phyloP scores from a whole-genome alignment of 1,140 invertebrate species.

The Panagrolaimus sp. region DNA sequence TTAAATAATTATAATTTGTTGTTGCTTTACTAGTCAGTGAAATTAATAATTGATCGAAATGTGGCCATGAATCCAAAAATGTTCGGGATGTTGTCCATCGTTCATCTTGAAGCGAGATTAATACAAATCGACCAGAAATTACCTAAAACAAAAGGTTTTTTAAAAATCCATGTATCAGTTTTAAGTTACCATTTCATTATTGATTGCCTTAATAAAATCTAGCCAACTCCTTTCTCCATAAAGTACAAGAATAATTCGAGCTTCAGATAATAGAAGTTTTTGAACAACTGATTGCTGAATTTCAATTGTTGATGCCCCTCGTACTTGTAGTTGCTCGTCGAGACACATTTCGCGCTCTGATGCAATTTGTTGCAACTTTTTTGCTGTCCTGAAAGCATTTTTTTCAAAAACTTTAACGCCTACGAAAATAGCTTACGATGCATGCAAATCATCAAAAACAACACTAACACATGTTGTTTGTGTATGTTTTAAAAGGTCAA shows the following conservation, averaged over 20 bases:
- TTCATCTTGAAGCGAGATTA: constrained; percentile 31
- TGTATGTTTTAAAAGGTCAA: constrained; percentile 34
- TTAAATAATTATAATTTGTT: constrained; percentile 25
- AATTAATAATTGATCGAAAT: constrained; percentile 45
- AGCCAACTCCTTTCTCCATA: constrained; percentile 37
- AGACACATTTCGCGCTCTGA: constrained; percentile 23
- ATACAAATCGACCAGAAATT: constrained; percentile 45
- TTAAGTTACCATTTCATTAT: constrained; percentile 36
- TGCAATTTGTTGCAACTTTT: constrained; percentile 2
- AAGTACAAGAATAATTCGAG: constrained; percentile 44
- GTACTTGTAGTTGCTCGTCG: constrained; percentile 17
- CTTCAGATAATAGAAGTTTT: constrained; percentile 42
- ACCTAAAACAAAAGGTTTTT: constrained; percentile 7
- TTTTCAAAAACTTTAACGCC: constrained; percentile 14
- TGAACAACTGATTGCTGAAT: constrained; percentile 27
- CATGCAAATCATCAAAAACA: constrained; percentile 38
- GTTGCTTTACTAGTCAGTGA: constrained; percentile 24
- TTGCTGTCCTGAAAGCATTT: constrained; percentile 13
- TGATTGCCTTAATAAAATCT: constrained; percentile 39
- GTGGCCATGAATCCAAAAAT: constrained; percentile 41
- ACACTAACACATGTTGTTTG: constrained; percentile 44
- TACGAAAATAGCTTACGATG: constrained; percentile 25
- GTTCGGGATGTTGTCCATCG: constrained; percentile 38
- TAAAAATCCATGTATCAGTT: background rate
- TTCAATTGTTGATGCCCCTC: constrained; percentile 9